Percentiles rank a stretch among this genome's conserved stretches.
These are phyloP conservation scores for Lomographa bimaculata DNA, from an alignment of 2,888 invertebrate genomes.

Conservation along the genomic window DNA sequence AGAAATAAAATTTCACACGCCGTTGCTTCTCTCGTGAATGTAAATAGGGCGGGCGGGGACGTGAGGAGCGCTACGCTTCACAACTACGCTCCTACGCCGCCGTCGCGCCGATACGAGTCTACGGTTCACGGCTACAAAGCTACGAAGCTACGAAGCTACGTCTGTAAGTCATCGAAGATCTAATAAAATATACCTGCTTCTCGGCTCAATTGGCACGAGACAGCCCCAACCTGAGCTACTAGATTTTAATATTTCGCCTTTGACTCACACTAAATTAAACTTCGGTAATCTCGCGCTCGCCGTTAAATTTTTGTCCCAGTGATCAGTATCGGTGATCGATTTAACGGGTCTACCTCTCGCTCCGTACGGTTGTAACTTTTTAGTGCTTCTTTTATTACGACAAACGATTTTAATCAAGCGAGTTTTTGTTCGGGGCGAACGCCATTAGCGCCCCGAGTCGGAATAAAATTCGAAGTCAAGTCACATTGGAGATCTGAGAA, in stretches of 20 bases:
- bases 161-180: constrained; percentile 33
- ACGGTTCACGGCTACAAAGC: constrained; percentile 6
- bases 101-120: constrained; percentile 4
- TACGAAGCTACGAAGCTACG: constrained; percentile 4
- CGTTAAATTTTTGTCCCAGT: constrained; percentile 74
- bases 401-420: constrained; percentile 83
- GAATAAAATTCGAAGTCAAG: constrained; percentile 75
- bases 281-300: constrained; percentile 43
- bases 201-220: constrained; percentile 64
- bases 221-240: constrained; percentile 16
- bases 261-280: constrained; percentile 61
- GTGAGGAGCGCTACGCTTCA: constrained; percentile 19
- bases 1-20: constrained; percentile 81
- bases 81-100: constrained; percentile 7
- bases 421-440: constrained; percentile 75
- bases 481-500: constrained; percentile 68
- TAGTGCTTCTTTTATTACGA: constrained; percentile 81
- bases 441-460: constrained; percentile 71
- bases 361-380: constrained; percentile 78
- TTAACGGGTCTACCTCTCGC: constrained; percentile 72
- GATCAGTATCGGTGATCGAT: constrained; percentile 79
- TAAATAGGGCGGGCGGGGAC: constrained; percentile 59
- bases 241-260: constrained; percentile 67
- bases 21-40: constrained; percentile 69
- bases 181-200: constrained; percentile 67